A percentile compares a stretch with the other conserved stretches of the same genome.
These are phyloP conservation scores for Drosophila neonasuta DNA, from an alignment of 2,888 invertebrate genomes.

Conservation along the genomic window DNA sequence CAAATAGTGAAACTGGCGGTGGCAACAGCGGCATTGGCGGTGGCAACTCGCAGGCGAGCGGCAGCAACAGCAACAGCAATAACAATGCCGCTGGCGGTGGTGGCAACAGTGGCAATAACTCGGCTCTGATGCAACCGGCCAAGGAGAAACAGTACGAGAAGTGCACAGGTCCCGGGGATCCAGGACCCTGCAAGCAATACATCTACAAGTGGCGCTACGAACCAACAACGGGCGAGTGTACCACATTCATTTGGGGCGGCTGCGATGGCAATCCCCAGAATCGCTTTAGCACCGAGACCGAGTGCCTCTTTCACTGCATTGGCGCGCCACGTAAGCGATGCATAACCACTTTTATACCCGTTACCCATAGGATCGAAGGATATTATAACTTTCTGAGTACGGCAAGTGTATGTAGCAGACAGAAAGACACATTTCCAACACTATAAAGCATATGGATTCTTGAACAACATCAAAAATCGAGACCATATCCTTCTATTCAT, in stretches of 20 bases:
- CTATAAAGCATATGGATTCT: too few species aligned
- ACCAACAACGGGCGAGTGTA: conserved; percentile 84
- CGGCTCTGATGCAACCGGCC: conserved; percentile 63
- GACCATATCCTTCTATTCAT: too few species aligned
- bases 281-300: conserved; percentile 86
- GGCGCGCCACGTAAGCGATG: conserved; percentile 84
- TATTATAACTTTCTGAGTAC: too few species aligned
- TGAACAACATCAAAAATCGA: too few species aligned
- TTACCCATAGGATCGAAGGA: too few species aligned
- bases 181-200: conserved; percentile 86
- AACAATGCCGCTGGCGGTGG: conserved; percentile 24
- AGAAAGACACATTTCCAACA: too few species aligned
- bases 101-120: conserved; percentile 57
- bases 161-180: conserved; percentile 82
- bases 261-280: conserved; percentile 87
- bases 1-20: conserved; percentile 38
- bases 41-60: conserved; percentile 21
- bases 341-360: not conserved
- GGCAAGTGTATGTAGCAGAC: too few species aligned
- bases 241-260: conserved; percentile 87
- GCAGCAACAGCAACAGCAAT: conserved; percentile 6
- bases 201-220: conserved; percentile 88
- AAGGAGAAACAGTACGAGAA: conserved; percentile 81
- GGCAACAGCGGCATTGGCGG: conserved; percentile 30
- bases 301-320: conserved; percentile 86